A percentile compares a stretch with the other conserved stretches of the same genome.
These are phyloP conservation scores for Aphelocoma coerulescens DNA, from an alignment of 2,113 vertebrate genomes.

Conservation along the genomic window DNA sequence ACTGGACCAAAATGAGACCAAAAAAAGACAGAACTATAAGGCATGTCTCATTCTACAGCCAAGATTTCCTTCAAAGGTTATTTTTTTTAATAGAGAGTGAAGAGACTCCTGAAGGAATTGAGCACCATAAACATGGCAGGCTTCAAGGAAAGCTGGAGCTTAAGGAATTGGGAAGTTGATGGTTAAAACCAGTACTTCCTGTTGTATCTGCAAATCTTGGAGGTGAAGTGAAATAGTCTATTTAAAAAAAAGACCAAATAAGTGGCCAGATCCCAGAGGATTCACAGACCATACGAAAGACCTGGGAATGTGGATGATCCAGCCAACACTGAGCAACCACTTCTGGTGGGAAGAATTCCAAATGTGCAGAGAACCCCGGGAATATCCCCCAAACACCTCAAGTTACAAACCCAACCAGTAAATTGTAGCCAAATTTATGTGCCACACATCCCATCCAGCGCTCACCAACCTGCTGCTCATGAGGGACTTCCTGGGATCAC, in stretches of 20 bases:
- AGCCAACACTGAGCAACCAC: accelerated
- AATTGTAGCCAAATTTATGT: accelerated
- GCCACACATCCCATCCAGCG: neutral
- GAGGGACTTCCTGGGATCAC: neutral
- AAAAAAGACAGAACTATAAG: neutral
- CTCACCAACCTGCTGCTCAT: neutral
- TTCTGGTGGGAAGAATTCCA: neutral
- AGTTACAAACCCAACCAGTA: neutral
- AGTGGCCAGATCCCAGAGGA: neutral
- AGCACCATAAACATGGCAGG: neutral
- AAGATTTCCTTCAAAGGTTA: neutral
- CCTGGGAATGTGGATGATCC: neutral
- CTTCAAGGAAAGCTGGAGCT: neutral
- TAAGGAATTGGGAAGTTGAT: neutral
- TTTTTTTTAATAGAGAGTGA: neutral
- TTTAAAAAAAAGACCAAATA: neutral
- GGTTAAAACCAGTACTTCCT: neutral
- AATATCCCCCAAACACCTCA: neutral
- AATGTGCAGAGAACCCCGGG: accelerated
- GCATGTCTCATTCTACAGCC: neutral
- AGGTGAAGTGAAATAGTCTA: neutral
- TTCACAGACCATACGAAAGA: neutral
- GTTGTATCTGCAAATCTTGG: neutral
- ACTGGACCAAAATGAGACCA: neutral
- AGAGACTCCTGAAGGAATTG: neutral